phyloP scores from a whole-genome alignment of 2,113 vertebrate species.

The Oreochromis spilurus region DNA sequence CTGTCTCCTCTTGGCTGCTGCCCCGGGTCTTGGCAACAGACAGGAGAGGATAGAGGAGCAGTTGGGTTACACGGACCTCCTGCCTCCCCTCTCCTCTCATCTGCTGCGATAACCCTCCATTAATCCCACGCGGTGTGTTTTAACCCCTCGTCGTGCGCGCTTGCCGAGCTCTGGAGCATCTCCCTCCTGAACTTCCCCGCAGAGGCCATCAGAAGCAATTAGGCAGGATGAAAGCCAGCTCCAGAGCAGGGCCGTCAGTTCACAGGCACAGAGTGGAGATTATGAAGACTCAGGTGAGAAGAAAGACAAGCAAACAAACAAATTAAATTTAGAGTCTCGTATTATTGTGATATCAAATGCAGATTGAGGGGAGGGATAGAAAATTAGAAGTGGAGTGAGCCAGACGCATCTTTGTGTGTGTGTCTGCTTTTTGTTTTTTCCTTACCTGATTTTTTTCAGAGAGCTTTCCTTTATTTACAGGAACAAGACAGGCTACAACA shows the following conservation, averaged over 20 bases:
- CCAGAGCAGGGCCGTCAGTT: slow-evolving; percentile 19
- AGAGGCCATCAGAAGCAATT: slow-evolving; percentile 64
- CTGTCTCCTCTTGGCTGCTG: neutral
- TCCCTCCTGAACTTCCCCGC: slow-evolving; percentile 22
- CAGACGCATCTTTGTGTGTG: neutral
- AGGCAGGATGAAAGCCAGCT: slow-evolving; percentile 59
- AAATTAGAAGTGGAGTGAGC: neutral
- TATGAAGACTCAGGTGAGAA: slow-evolving; percentile 59
- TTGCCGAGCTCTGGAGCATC: neutral
- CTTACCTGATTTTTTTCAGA: neutral
- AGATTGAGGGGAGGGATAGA: neutral
- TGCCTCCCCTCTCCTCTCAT: slow-evolving; percentile 33
- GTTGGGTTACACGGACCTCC: neutral
- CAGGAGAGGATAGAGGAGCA: neutral
- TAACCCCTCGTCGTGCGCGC: slow-evolving; percentile 8
- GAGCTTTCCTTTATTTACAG: neutral
- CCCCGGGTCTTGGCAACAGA: slow-evolving; percentile 8
- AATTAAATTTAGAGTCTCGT: slow-evolving; percentile 27
- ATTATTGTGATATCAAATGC: slow-evolving; percentile 4
- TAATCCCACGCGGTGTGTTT: slow-evolving; percentile 24
- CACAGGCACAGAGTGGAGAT: slow-evolving; percentile 33
- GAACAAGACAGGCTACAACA: neutral
- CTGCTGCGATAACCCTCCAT: slow-evolving; percentile 55
- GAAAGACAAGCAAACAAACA: slow-evolving; percentile 57
- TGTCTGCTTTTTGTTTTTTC: neutral